Conservation (phyloP, 2,113 vertebrate species). For the Planiliza haematocheilus region DNA sequence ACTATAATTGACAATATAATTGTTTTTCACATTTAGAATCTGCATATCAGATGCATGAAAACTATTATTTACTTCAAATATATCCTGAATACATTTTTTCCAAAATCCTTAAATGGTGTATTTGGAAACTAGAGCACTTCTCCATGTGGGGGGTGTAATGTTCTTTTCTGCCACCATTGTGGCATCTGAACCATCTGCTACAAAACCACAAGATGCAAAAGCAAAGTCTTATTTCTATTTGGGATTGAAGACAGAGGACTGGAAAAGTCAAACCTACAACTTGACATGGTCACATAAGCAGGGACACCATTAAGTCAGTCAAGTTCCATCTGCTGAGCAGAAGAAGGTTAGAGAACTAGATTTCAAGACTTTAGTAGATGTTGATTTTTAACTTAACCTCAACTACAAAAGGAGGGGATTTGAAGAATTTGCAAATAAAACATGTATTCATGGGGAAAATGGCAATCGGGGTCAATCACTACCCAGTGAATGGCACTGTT, state of each 20-base stretch:
- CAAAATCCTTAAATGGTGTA: background rate
- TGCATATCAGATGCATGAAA: background rate
- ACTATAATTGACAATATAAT: background rate
- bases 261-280: conserved; percentile 21
- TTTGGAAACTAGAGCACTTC: background rate
- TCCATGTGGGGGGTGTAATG: background rate
- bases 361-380: background rate
- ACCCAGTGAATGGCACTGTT: background rate
- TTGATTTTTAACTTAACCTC: background rate
- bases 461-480: background rate
- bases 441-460: background rate
- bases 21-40: background rate
- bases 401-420: background rate
- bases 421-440: background rate
- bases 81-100: background rate
- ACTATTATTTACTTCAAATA: background rate
- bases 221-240: conserved; percentile 25
- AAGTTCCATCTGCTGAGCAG: background rate
- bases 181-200: conserved; percentile 58
- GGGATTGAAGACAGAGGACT: conserved; percentile 18
- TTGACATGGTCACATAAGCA: conserved; percentile 1
- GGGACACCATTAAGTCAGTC: background rate
- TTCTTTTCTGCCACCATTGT: conserved; percentile 13
- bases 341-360: background rate
- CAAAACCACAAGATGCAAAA: conserved; percentile 63